Conservation (phyloP, 2,797 vertebrate genomes). For the Silurus aristotelis region DNA sequence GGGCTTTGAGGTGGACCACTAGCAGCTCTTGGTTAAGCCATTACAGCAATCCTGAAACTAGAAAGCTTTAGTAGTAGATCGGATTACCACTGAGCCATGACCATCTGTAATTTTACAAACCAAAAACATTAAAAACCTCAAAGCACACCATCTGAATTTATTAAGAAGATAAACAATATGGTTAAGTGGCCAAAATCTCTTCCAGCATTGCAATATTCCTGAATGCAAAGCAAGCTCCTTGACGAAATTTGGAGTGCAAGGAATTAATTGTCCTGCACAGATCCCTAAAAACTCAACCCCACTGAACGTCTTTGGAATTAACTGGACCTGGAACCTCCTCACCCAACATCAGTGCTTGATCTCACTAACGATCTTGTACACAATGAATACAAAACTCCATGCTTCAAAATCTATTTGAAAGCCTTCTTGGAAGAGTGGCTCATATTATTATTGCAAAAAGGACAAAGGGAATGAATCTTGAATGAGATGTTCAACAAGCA, state of each 20-base stretch:
- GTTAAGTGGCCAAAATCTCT: not conserved
- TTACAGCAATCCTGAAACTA: not conserved
- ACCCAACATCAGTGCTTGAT: not conserved
- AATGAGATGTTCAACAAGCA: not conserved
- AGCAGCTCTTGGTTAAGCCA: not conserved
- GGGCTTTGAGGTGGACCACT: not conserved
- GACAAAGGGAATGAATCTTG: not conserved
- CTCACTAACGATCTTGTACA: not conserved
- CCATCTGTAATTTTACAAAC: conserved; percentile 56
- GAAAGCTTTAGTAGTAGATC: too few species aligned
- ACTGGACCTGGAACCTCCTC: not conserved
- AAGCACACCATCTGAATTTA: conserved; percentile 60
- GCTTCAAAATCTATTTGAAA: not conserved
- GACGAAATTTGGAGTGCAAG: not conserved
- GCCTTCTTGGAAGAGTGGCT: not conserved
- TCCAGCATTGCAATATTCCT: not conserved
- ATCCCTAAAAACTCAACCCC: not conserved
- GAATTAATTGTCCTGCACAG: not conserved
- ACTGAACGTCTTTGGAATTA: not conserved
- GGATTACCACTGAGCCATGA: not conserved
- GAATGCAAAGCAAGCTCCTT: not conserved
- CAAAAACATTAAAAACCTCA: conserved; percentile 72
- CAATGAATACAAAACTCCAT: not conserved
- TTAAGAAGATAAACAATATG: conserved; percentile 15
- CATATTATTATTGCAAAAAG: too few species aligned